Evolutionary conservation across 2,797 vertebrate genomes (phyloP), one percentile per base, ranked within the genome.

Genomic region (Diplodus sargus): DNA sequence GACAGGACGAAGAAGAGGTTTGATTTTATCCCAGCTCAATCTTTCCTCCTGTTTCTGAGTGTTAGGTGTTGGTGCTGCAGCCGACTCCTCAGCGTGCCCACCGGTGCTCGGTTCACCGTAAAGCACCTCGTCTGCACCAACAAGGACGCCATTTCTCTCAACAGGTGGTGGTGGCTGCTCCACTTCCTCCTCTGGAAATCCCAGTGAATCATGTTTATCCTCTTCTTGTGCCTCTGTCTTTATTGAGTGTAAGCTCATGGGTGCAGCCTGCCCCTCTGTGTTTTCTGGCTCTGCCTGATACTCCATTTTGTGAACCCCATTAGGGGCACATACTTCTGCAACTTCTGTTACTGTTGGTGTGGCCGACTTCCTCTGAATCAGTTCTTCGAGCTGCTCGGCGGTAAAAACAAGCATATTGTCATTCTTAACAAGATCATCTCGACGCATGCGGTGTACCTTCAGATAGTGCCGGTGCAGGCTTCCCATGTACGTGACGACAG

Each of bases 401-500:
- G 80, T 95, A 64, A 92, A 94, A 11, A 98, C 91, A 3, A 99
- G 96, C 20, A 94, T 95, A 25, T 94, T 90, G 17, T 93, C 83
- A 65, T 96, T 95, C 0, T 94, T 92, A 11, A 72, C 74, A 13
- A 98, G 87, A 20, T 95, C 93, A 22, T 86, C 74, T 18, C 88
- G 89, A 18, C 88, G 78, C 94, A 99, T 95, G 82, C 92, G 94
- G 85, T 99, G 98, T 1, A 96, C 95, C 1, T 54, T 94, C 70
- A 95, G 89, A 48, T 99, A 99, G 92, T 99, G 98, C 53, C 98
- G 96, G 58, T 95, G 89, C n/a, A 99, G 94, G 79, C 97, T 99
- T 78, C 94, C 94, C 45, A 95, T 91, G 86, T 97, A 80, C 3
- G 95, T 95, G 58, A 99, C 97, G 0, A 99, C 98, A 0, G 98